A percentile compares a stretch with the other conserved stretches of the same genome.
These are phyloP conservation scores for Macrotus californicus DNA, from an alignment of 2,113 vertebrate species.

Conservation along the genomic window DNA sequence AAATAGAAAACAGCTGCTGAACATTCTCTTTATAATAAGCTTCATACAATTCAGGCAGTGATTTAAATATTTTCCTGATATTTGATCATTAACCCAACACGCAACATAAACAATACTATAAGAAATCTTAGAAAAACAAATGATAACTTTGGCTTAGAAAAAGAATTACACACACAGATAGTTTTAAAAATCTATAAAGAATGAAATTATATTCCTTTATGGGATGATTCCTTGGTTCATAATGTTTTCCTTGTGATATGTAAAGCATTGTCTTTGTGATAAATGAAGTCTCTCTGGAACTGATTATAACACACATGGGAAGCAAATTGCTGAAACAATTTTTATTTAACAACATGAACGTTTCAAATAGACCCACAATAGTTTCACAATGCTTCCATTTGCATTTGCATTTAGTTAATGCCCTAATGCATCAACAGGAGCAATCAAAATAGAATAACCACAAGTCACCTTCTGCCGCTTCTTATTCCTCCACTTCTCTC, in stretches of 20 bases:
- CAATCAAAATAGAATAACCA: background rate
- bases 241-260: conserved; percentile 38
- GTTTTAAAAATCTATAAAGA: background rate
- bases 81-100: conserved; percentile 19
- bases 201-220: conserved; percentile 29
- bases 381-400: conserved; percentile 7
- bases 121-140: background rate
- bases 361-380: conserved; percentile 26
- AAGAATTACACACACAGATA: background rate
- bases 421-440: background rate
- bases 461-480: background rate
- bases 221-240: background rate
- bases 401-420: background rate
- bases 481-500: background rate
- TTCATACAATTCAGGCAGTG: background rate
- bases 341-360: conserved; percentile 47
- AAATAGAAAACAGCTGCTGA: conserved; percentile 55
- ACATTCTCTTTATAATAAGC: conserved; percentile 11
- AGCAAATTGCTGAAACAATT: conserved; percentile 41
- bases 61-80: conserved; percentile 46
- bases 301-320: conserved; percentile 51
- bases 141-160: background rate
- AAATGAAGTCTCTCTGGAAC: conserved; percentile 46
- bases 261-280: conserved; percentile 39
- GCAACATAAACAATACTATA: background rate